Conservation (phyloP, 1,140 invertebrate genomes). For the Eurosta solidaginis region DNA sequence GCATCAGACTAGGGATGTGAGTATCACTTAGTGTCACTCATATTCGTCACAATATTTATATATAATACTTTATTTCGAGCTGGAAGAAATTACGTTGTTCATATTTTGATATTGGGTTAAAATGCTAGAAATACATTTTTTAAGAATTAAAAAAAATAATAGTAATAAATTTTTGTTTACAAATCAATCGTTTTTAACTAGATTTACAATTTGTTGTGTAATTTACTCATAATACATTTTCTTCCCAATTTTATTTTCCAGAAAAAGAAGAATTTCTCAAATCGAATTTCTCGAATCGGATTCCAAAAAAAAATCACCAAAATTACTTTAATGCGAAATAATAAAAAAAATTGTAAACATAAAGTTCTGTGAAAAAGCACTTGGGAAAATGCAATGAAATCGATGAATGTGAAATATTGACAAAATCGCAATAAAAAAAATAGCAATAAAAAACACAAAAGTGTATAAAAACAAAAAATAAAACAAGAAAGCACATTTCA, state of each 20-base stretch:
- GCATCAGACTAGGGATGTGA: too few relatives aligned
- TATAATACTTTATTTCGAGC: too few relatives aligned
- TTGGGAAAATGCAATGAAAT: conserved; percentile 19
- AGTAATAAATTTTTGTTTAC: too few relatives aligned
- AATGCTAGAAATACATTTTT: too few relatives aligned
- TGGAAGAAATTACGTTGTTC: too few relatives aligned
- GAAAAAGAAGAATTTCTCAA: not conserved
- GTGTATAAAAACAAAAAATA: not conserved
- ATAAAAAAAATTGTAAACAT: not conserved
- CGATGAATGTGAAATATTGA: conserved; percentile 23
- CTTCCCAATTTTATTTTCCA: not conserved
- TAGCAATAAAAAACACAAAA: not conserved
- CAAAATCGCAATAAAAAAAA: not conserved
- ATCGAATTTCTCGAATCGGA: not conserved
- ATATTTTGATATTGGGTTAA: too few relatives aligned
- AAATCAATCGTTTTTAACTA: too few relatives aligned
- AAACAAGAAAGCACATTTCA: not conserved
- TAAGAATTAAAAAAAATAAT: too few relatives aligned
- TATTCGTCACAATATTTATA: too few relatives aligned
- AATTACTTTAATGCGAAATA: not conserved
- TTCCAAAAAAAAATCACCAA: conserved; percentile 1
- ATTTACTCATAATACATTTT: not conserved
- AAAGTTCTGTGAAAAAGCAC: not conserved
- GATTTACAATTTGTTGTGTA: too few relatives aligned
- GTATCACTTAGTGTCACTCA: too few relatives aligned